Conservation (phyloP, 92 coral and sea anemone species). For the Plumapathes pennacea region DNA sequence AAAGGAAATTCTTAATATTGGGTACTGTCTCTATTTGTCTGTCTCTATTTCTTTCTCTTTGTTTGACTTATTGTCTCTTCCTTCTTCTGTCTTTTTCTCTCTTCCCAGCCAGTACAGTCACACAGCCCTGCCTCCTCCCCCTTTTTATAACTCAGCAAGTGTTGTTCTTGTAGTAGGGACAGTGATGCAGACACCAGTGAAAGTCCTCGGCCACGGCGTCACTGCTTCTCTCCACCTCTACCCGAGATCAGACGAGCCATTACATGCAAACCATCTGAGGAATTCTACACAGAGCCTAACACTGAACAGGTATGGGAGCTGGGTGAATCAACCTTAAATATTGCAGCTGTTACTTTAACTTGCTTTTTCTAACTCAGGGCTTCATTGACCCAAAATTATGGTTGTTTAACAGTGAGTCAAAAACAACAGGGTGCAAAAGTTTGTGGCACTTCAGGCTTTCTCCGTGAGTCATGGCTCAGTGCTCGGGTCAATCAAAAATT, state of each 20-base stretch:
- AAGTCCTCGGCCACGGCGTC: slow-evolving; percentile 8
- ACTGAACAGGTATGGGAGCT: slow-evolving; percentile 23
- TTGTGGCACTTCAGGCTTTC: no score
- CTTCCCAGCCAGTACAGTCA: no score
- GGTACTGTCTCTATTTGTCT: no score
- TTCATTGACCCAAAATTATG: not conserved
- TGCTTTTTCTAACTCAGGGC: not conserved
- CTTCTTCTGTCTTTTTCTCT: no score
- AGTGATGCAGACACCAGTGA: slow-evolving; percentile 5
- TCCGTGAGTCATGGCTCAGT: no score
- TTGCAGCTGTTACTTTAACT: not conserved
- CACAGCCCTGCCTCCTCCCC: no score
- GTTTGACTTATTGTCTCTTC: no score
- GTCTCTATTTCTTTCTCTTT: no score
- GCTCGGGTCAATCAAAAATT: no score
- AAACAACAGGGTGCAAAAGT: no score
- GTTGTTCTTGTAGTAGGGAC: not conserved
- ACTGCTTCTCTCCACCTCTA: slow-evolving; percentile 83
- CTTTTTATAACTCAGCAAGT: no score
- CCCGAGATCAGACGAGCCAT: slow-evolving; percentile 63
- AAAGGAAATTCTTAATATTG: no score
- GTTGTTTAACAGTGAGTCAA: not conserved
- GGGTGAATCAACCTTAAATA: not conserved
- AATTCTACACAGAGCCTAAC: slow-evolving; percentile 45
- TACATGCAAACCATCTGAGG: slow-evolving; percentile 38